phyloP scores from a whole-genome alignment of 2,888 invertebrate species.

The Microdon myrmicae region DNA sequence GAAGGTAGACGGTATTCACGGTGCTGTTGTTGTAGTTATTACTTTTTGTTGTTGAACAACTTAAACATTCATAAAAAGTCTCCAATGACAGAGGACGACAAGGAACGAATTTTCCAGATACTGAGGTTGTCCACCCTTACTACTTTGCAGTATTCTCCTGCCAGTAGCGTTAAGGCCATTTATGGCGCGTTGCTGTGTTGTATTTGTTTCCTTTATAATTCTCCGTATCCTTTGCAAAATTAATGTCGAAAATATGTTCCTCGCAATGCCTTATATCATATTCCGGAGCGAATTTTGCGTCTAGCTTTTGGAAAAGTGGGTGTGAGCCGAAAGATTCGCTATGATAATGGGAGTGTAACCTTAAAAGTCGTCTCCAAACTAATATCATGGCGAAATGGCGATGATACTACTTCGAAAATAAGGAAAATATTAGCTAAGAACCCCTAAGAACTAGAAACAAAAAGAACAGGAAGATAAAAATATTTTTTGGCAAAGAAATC shows the following conservation, averaged over 20 bases:
- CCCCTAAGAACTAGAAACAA: neutral
- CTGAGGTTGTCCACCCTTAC: neutral
- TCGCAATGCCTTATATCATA: constrained; percentile 42
- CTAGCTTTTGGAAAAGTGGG: neutral
- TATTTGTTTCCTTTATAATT: constrained; percentile 7
- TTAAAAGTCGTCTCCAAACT: constrained; percentile 24
- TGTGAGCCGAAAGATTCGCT: too few species aligned
- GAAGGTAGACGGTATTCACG: too few species aligned
- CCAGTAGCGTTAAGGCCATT: neutral
- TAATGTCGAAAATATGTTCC: constrained; percentile 48
- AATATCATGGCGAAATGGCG: constrained; percentile 35
- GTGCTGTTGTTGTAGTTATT: constrained; percentile 20
- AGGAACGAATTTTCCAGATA: constrained; percentile 21
- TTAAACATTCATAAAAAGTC: constrained; percentile 23
- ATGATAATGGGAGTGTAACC: too few species aligned
- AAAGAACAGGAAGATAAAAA: constrained; percentile 7
- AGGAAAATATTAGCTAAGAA: constrained; percentile 43
- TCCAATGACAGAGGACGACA: constrained; percentile 29
- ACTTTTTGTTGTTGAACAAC: constrained; percentile 28
- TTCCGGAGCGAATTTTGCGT: constrained; percentile 21
- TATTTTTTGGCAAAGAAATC: constrained; percentile 41
- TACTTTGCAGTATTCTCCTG: neutral
- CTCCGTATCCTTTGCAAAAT: constrained; percentile 39
- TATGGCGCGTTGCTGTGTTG: constrained; percentile 15
- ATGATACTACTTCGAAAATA: constrained; percentile 24